Evolutionary conservation across 2,888 invertebrate species (phyloP).

Genomic region (Diarsia brunnea): DNA sequence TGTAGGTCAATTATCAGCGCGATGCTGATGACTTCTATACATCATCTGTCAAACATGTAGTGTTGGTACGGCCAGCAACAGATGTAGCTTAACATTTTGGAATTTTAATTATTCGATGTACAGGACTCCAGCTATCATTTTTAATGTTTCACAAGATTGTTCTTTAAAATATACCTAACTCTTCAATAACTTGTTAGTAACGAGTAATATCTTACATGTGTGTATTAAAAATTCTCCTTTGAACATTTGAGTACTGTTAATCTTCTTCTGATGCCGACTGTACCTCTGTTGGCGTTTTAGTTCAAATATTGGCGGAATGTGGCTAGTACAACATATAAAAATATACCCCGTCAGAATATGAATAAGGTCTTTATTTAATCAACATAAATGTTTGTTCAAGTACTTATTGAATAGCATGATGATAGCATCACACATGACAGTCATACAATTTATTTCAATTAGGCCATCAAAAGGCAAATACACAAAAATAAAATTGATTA

Average conservation of each 20-base stretch:
- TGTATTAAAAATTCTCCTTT: no score
- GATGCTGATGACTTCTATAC: constrained; percentile 23
- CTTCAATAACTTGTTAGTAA: no score
- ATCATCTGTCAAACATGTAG: constrained; percentile 2
- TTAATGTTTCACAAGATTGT: no score
- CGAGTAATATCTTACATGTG: no score
- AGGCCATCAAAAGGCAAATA: no score
- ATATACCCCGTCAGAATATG: accelerated
- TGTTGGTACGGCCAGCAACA: background rate
- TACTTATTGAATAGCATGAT: background rate
- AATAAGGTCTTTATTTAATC: constrained; percentile 1
- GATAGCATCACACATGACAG: background rate
- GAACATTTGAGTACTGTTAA: no score
- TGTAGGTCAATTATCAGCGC: constrained; percentile 52
- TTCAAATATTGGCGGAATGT: constrained; percentile 1
- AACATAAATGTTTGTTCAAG: background rate
- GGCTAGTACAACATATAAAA: background rate
- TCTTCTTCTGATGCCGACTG: no score
- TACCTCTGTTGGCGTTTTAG: background rate
- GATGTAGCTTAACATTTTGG: no score
- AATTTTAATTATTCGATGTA: no score
- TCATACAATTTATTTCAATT: background rate
- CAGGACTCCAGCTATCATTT: no score
- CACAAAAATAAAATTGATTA: no score
- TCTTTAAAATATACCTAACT: no score